Evolutionary conservation across 2,797 vertebrate genomes (phyloP).

Genomic region (Ptychobarbus kaznakovi): DNA sequence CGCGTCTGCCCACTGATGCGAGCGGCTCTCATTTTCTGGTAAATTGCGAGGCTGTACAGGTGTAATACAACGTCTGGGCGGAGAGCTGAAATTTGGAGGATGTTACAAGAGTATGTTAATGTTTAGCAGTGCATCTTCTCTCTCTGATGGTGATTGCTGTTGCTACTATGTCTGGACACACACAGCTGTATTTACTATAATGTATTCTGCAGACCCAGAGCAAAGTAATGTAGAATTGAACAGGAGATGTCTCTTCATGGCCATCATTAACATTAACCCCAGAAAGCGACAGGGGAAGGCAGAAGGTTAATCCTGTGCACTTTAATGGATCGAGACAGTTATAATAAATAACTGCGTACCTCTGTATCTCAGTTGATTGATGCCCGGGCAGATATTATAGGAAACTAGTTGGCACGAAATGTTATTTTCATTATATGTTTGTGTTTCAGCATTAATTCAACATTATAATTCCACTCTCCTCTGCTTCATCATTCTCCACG

Average conservation of each 20-base stretch:
- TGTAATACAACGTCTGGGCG: constrained; percentile 53
- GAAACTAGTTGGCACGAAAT: constrained; percentile 1
- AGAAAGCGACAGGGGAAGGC: constrained; percentile 21
- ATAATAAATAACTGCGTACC: constrained; percentile 57
- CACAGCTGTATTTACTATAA: constrained; percentile 62
- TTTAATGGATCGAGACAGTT: constrained; percentile 56
- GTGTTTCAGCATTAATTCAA: neutral
- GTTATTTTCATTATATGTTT: constrained; percentile 18
- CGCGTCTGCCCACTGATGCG: constrained; percentile 66
- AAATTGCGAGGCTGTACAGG: constrained; percentile 61
- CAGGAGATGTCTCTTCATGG: constrained; percentile 60
- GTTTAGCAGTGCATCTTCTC: constrained; percentile 36
- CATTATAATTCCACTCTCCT: neutral
- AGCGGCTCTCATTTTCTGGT: constrained; percentile 63
- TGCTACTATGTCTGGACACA: constrained; percentile 40
- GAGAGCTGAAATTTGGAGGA: constrained; percentile 64
- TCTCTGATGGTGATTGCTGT: constrained; percentile 55
- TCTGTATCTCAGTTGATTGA: constrained; percentile 35
- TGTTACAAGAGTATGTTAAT: constrained; percentile 76
- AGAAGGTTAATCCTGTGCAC: constrained; percentile 59
- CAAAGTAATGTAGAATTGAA: constrained; percentile 61
- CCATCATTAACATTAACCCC: constrained; percentile 65
- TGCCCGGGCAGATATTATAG: neutral
- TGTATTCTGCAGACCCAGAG: constrained; percentile 59
- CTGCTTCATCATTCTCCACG: neutral